phyloP scores from a whole-genome alignment of 2,888 invertebrate genomes.

The Liopterus haemorrhoidalis region DNA sequence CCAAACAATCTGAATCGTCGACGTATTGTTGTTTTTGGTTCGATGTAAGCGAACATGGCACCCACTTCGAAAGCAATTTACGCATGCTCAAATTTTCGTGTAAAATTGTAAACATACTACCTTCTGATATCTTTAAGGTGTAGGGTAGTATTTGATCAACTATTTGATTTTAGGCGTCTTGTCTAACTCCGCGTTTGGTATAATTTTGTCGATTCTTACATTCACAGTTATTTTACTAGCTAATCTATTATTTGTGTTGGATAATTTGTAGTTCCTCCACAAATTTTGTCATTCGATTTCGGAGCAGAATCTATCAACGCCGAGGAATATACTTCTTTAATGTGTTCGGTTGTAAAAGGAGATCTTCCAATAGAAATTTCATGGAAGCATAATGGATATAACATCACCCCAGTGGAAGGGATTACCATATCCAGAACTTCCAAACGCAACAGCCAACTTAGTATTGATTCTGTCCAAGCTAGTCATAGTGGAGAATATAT shows the following conservation, averaged over 20 bases:
- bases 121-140: not conserved
- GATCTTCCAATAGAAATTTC: constrained; percentile 69
- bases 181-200: too few species aligned
- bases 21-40: too few species aligned
- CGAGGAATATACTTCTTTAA: constrained; percentile 37
- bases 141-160: not conserved
- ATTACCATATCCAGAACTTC: constrained; percentile 53
- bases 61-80: too few species aligned
- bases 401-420: constrained; percentile 49
- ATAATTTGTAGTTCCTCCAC: constrained; percentile 60
- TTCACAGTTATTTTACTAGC: constrained; percentile 54
- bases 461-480: constrained; percentile 57
- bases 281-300: constrained; percentile 71
- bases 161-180: too few species aligned
- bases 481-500: constrained; percentile 59
- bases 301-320: constrained; percentile 58
- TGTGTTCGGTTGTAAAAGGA: constrained; percentile 67
- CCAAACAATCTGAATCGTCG: too few species aligned
- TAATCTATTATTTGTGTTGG: constrained; percentile 68
- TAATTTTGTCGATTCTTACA: not conserved
- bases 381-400: constrained; percentile 58
- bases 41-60: too few species aligned
- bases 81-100: too few species aligned
- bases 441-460: constrained; percentile 58
- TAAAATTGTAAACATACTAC: too few species aligned